Percentiles rank a stretch among this genome's conserved stretches.
Conservation (phyloP, 2,888 invertebrate genomes). For the Drosophila pegasa region DNA sequence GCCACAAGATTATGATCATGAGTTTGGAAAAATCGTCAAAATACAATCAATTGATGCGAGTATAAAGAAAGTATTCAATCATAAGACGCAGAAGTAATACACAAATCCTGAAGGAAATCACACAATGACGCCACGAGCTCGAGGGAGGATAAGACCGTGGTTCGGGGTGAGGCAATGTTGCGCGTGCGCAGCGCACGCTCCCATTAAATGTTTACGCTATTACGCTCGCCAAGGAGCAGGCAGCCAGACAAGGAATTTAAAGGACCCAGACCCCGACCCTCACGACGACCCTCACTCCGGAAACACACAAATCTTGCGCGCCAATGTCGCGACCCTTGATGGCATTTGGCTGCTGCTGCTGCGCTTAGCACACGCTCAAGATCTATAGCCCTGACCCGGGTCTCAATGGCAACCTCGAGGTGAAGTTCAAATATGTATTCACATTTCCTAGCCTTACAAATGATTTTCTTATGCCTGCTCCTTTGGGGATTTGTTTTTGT, state of each 20-base stretch:
- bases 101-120: conserved; percentile 70
- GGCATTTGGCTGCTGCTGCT: conserved; percentile 56
- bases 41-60: conserved; percentile 49
- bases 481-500: conserved; percentile 67
- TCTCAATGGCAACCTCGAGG: conserved; percentile 25
- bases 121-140: conserved; percentile 56
- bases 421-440: conserved; percentile 48
- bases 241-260: conserved; percentile 44
- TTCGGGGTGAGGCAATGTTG: conserved; percentile 62
- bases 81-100: conserved; percentile 55
- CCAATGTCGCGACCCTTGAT: conserved; percentile 67
- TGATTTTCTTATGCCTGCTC: conserved; percentile 69
- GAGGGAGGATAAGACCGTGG: conserved; percentile 31
- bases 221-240: conserved; percentile 46
- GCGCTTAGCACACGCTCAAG: conserved; percentile 52
- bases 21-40: conserved; percentile 52
- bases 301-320: conserved; percentile 75
- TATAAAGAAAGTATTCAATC: conserved; percentile 66
- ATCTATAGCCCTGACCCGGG: conserved; percentile 39
- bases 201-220: conserved; percentile 74
- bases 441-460: conserved; percentile 47
- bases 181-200: conserved; percentile 80
- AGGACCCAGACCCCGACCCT: conserved; percentile 16
- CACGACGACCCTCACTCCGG: conserved; percentile 43
- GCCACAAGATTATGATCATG: conserved; percentile 74